Evolutionary conservation across 2,113 vertebrate genomes (phyloP).

Genomic region (Pelusios castaneus): DNA sequence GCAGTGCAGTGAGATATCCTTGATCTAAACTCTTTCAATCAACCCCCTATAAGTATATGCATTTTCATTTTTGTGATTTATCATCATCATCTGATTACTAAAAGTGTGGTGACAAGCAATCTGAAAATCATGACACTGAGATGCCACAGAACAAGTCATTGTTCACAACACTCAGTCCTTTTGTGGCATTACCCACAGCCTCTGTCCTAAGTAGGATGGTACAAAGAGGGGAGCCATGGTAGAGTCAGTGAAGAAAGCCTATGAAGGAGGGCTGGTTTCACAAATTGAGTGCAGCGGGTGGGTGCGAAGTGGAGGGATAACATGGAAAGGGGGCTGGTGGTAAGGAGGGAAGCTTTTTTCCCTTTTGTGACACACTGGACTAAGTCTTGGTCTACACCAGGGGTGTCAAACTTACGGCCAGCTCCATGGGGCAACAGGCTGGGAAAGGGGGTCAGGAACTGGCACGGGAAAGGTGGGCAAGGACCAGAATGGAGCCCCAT

Average conservation of each 20-base stretch:
- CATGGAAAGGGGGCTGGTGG: rapidly evolving
- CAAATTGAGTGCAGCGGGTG: rapidly evolving
- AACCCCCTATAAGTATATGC: background rate
- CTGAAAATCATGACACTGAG: background rate
- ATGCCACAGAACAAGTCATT: background rate
- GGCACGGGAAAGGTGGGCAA: no score
- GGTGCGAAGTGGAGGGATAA: no score
- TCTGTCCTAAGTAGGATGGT: background rate
- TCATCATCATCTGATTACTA: background rate
- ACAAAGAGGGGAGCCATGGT: background rate
- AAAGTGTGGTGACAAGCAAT: background rate
- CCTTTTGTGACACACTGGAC: rapidly evolving
- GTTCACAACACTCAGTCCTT: rapidly evolving
- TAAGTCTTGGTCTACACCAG: background rate
- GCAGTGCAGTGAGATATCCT: background rate
- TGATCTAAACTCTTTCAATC: background rate
- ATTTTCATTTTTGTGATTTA: background rate
- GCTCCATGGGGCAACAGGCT: no score
- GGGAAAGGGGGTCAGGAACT: no score
- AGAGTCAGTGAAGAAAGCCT: background rate
- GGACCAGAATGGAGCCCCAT: no score
- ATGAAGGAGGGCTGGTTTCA: background rate
- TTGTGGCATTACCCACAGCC: background rate
- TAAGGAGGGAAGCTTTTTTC: background rate
- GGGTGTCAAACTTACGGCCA: no score